Percentiles rank a stretch among this genome's conserved stretches.
Conservation (phyloP, 1,140 invertebrate species). For the Drosophila nigromelanica region DNA sequence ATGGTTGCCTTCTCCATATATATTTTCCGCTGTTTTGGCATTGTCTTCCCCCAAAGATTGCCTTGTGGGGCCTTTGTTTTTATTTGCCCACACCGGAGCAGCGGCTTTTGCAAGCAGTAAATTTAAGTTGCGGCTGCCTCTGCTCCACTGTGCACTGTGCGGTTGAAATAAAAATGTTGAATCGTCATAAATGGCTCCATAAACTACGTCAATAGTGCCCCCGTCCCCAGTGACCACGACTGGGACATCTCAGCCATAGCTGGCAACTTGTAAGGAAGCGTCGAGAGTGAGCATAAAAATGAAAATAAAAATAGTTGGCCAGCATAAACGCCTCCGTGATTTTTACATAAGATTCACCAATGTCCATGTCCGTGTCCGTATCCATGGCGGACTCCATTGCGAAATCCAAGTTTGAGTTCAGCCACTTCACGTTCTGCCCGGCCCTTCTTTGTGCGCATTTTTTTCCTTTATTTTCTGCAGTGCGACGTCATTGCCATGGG, state of each 20-base stretch:
- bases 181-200: conserved; percentile 82
- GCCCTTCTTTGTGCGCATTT: conserved; percentile 25
- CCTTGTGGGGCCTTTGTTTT: conserved; percentile 65
- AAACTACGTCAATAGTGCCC: conserved; percentile 76
- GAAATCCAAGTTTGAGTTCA: conserved; percentile 11
- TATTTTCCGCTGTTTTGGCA: conserved; percentile 72
- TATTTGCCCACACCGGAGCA: conserved; percentile 64
- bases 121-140: conserved; percentile 65
- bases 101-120: conserved; percentile 72
- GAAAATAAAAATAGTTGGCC: conserved; percentile 80
- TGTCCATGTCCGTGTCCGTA: conserved; percentile 13
- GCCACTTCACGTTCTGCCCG: conserved; percentile 40
- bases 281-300: conserved; percentile 71
- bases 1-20: conserved; percentile 35
- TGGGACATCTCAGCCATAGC: conserved; percentile 43
- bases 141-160: conserved; percentile 47
- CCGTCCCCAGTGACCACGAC: conserved; percentile 25
- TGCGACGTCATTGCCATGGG: conserved; percentile 78
- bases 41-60: conserved; percentile 52
- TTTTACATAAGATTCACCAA: conserved; percentile 66
- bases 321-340: conserved; percentile 77
- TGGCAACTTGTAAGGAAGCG: conserved; percentile 58
- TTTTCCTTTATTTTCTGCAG: conserved; percentile 75
- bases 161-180: conserved; percentile 82
- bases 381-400: conserved; percentile 15